These are phyloP conservation scores for Panthera tigris DNA, from an alignment of 2,113 vertebrate species.

Conservation along the genomic window DNA sequence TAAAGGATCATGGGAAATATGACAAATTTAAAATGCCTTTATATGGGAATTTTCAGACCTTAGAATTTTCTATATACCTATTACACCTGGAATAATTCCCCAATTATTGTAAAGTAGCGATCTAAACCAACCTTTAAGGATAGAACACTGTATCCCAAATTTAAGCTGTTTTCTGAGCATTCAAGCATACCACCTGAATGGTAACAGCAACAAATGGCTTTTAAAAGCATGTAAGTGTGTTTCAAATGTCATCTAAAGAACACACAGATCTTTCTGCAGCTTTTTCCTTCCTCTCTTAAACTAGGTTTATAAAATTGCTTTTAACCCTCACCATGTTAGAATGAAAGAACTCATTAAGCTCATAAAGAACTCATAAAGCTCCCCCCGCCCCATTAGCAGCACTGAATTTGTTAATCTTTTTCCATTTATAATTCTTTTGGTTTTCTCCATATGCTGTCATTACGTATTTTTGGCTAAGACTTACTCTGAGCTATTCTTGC, in stretches of 20 bases:
- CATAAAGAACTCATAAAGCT: background rate
- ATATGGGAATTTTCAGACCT: background rate
- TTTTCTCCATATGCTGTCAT: conserved; percentile 49
- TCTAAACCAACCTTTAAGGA: background rate
- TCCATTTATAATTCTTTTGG: background rate
- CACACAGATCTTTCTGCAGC: background rate
- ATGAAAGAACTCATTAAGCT: background rate
- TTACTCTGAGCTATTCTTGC: conserved; percentile 1
- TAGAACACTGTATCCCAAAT: background rate
- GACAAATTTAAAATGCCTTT: background rate
- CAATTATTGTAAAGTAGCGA: background rate
- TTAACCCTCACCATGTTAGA: background rate
- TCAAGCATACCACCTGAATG: conserved; percentile 14
- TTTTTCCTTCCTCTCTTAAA: background rate
- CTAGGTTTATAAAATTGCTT: background rate
- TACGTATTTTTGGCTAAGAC: conserved; percentile 40
- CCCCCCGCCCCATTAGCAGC: background rate
- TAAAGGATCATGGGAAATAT: background rate
- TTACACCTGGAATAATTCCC: background rate
- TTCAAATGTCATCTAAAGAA: conserved; percentile 75
- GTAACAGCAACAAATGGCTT: conserved; percentile 34
- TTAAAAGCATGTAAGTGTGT: conserved; percentile 27
- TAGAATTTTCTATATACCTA: background rate
- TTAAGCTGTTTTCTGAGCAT: conserved; percentile 43
- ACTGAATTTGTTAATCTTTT: conserved; percentile 3